Evolutionary conservation across 2,113 vertebrate genomes (phyloP), one percentile per base, ranked within the genome.

Genomic region (Amphiprion ocellaris): DNA sequence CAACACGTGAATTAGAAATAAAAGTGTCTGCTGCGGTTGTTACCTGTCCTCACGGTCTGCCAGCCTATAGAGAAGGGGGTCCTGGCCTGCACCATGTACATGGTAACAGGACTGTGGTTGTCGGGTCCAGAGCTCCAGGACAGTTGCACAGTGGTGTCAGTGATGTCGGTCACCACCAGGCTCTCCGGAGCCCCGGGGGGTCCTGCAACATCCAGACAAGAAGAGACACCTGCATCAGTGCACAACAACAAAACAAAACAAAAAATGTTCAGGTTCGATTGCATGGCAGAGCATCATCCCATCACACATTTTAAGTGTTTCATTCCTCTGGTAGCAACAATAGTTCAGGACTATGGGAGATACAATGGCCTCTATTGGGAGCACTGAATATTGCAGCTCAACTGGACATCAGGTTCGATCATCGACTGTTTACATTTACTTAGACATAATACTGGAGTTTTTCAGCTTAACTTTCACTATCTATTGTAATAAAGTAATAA

Each of bases 61-160:
- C 94, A 95, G 76, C 94, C 94, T 3, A 94, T 88, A 58, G 93
- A 95, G 87, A 92, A 95, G n/a, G 91, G 89, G 8, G 92, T 94
- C 84, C 87, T 85, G 44, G 93, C 92, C 81, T 94, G 94, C 23
- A 94, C 73, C 14, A 88, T 89, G 85, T 94, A 95, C 60, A 75
- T 90, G 53, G 92, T 94, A 72, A 95, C 71, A 16, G 94, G 93
- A 74, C 94, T 96, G 86, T 94, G 93, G 87, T 95, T 92, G 83
- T 95, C 93, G 54, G 84, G 65, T 26, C 94, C 94, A 19, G 91
- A 76, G 19, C 83, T 78, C 94, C 94, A 96, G 63, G 93, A 93
- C 44, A 96, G 90, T n/a, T 91, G 90, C 67, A 92, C 94, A 2
- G 92, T 91, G 58, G 89, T 90, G 81, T 94, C 90, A 14, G 94